phyloP scores from a whole-genome alignment of 2,797 vertebrate species.

The Odontamblyopus lacepedii region DNA sequence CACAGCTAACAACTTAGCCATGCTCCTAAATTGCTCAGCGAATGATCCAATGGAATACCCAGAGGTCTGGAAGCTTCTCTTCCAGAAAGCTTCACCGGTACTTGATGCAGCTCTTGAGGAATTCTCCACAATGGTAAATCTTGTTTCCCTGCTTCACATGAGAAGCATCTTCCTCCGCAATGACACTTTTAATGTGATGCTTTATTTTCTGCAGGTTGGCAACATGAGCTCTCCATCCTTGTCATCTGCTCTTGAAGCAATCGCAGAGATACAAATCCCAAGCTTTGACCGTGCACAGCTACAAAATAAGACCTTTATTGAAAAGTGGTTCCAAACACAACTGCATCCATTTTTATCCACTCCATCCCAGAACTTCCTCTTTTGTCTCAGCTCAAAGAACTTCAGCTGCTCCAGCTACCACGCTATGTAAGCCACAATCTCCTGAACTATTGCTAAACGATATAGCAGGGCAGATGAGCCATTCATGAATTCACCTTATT shows the following conservation, averaged over 20 bases:
- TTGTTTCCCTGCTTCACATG: too few relatives aligned
- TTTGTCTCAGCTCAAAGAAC: constrained; percentile 14
- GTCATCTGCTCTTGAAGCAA: constrained; percentile 48
- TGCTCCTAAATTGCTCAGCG: constrained; percentile 30
- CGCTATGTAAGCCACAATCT: constrained; percentile 45
- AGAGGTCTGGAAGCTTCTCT: not conserved
- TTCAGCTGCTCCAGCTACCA: constrained; percentile 51
- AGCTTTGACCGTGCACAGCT: constrained; percentile 43
- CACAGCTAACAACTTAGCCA: too few relatives aligned
- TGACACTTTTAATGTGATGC: too few relatives aligned
- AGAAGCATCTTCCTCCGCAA: too few relatives aligned
- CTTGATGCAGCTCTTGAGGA: too few relatives aligned
- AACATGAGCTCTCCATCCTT: not conserved
- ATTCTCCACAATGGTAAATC: too few relatives aligned
- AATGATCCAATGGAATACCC: too few relatives aligned
- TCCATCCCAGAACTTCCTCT: constrained; percentile 47
- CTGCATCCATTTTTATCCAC: constrained; percentile 47
- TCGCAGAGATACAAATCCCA: constrained; percentile 44
- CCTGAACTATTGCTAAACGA: not conserved
- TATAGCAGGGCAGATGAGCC: not conserved
- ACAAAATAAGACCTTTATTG: constrained; percentile 25
- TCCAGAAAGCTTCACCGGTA: too few relatives aligned
- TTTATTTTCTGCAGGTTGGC: too few relatives aligned
- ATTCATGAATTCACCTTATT: not conserved
- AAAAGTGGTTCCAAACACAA: constrained; percentile 38